phyloP scores from a whole-genome alignment of 1,140 invertebrate species.

The Drosophila dunni region DNA sequence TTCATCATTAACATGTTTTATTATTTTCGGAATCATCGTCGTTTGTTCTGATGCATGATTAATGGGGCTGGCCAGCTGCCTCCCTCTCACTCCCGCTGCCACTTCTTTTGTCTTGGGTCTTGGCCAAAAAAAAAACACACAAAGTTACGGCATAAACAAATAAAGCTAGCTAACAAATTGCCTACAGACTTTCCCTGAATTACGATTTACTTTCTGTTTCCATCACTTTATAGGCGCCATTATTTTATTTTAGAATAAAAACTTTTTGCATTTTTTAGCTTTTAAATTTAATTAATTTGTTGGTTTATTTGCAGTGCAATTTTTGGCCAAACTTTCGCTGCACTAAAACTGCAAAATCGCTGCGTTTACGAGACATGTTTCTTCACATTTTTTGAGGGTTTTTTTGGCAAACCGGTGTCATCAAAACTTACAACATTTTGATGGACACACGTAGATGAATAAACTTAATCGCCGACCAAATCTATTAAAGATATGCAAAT shows the following conservation, averaged over 20 bases:
- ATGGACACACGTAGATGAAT: slow-evolving; percentile 3
- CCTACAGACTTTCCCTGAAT: slow-evolving; percentile 69
- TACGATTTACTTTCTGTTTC: slow-evolving; percentile 82
- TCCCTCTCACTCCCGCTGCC: not conserved
- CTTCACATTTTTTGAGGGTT: slow-evolving; percentile 10
- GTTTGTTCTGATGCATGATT: slow-evolving; percentile 72
- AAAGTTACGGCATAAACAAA: slow-evolving; percentile 10
- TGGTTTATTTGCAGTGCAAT: slow-evolving; percentile 48
- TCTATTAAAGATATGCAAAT: slow-evolving; percentile 64
- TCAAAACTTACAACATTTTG: slow-evolving; percentile 46
- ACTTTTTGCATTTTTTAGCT: slow-evolving; percentile 33
- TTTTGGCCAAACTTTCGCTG: slow-evolving; percentile 68
- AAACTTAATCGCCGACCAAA: not conserved
- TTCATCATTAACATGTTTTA: slow-evolving; percentile 65
- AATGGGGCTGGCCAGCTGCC: slow-evolving; percentile 44
- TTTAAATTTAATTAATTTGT: slow-evolving; percentile 21
- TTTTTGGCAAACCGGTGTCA: slow-evolving; percentile 48
- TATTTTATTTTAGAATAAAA: slow-evolving; percentile 66
- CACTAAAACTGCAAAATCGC: slow-evolving; percentile 54
- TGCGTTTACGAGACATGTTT: slow-evolving; percentile 24
- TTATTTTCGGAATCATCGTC: slow-evolving; percentile 14
- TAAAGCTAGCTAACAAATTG: slow-evolving; percentile 29
- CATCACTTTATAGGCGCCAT: slow-evolving; percentile 53
- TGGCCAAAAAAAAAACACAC: slow-evolving; percentile 13
- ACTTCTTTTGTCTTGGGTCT: not conserved